These are phyloP conservation scores for Tragelaphus oryx DNA, from an alignment of 2,797 vertebrate species.

Conservation along the genomic window DNA sequence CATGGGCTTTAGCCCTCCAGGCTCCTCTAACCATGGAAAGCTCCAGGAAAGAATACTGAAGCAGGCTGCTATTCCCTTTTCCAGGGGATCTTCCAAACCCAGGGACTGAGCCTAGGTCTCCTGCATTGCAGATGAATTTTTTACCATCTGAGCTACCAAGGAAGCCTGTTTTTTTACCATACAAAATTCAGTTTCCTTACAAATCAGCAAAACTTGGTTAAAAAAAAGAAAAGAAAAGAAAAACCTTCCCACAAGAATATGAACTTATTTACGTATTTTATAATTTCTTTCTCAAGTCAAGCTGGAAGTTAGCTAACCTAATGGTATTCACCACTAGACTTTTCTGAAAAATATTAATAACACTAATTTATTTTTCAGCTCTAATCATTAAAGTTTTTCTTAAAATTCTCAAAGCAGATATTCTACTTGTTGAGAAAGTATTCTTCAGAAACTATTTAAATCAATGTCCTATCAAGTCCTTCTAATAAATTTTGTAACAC, in stretches of 20 bases:
- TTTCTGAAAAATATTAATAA: not conserved
- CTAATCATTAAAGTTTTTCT: not conserved
- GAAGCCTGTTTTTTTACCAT: not conserved
- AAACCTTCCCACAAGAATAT: not conserved
- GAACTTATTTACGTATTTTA: not conserved
- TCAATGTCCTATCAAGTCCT: not conserved
- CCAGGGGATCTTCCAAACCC: not conserved
- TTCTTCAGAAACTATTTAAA: not conserved
- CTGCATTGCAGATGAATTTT: not conserved
- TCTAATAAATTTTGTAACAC: not conserved
- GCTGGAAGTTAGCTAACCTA: not conserved
- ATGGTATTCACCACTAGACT: not conserved
- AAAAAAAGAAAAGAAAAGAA: not conserved
- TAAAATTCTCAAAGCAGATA: not conserved
- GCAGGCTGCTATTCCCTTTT: rapidly evolving
- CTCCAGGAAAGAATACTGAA: not conserved
- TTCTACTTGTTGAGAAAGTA: not conserved
- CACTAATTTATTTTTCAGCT: not conserved
- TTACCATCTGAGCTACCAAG: not conserved
- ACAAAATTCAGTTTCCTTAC: not conserved
- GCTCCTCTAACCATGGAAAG: not conserved
- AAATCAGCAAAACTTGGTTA: not conserved
- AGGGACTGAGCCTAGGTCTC: not conserved
- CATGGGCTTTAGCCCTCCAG: not conserved
- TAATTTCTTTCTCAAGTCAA: not conserved